These are phyloP conservation scores for Aporophyla nigra DNA, from an alignment of 2,888 invertebrate genomes.

Conservation along the genomic window DNA sequence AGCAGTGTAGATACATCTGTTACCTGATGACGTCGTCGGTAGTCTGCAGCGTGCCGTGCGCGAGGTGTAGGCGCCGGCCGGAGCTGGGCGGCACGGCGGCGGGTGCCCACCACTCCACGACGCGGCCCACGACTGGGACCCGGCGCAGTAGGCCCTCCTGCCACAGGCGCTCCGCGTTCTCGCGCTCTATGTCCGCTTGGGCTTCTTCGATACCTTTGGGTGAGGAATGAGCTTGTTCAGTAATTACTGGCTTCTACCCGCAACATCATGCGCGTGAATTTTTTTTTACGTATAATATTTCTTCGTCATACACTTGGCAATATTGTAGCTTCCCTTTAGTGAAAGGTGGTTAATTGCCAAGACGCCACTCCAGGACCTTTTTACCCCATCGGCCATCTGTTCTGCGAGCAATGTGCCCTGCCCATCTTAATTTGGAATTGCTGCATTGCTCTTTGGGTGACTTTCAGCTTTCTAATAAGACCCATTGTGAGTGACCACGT, in stretches of 20 bases:
- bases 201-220: constrained; percentile 96
- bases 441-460: no score
- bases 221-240: neutral
- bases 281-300: no score
- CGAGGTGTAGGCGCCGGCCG: constrained; percentile 95
- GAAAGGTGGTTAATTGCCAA: no score
- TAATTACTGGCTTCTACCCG: no score
- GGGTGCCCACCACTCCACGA: constrained; percentile 99
- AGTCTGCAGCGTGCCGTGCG: constrained; percentile 93
- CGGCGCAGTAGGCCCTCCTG: constrained; percentile 98
- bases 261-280: neutral
- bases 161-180: constrained; percentile 97
- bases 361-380: no score
- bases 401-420: no score
- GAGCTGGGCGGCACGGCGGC: constrained; percentile 88
- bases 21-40: constrained; percentile 76
- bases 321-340: no score
- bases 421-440: no score
- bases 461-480: no score
- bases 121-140: constrained; percentile 97
- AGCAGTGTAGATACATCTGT: neutral
- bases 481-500: no score
- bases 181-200: constrained; percentile 97
- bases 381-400: no score
- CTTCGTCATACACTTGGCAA: no score